Conservation (phyloP, 2,888 invertebrate genomes). For the Leucophora obtusa region DNA sequence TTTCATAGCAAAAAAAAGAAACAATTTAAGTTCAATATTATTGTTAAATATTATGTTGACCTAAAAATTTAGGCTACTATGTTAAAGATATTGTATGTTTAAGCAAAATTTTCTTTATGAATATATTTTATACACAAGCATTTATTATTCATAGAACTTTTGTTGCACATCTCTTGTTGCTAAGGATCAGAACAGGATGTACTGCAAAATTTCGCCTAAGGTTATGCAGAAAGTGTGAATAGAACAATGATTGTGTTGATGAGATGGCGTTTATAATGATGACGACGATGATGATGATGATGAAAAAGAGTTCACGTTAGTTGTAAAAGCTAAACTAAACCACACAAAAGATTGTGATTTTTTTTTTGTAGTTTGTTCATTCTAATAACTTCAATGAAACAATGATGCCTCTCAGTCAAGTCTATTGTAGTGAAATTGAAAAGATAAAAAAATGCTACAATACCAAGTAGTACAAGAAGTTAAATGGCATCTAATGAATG, state of each 20-base stretch:
- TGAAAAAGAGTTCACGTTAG: conserved; percentile 57
- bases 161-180: conserved; percentile 49
- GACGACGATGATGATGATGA: conserved; percentile 14
- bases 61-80: conserved; percentile 60
- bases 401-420: conserved; percentile 47
- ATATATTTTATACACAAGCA: not conserved
- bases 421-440: conserved; percentile 46
- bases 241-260: conserved; percentile 60
- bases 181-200: conserved; percentile 61
- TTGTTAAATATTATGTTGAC: conserved; percentile 40
- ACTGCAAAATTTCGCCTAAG: conserved; percentile 59
- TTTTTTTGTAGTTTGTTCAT: conserved; percentile 46
- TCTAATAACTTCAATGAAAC: conserved; percentile 40
- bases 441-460: conserved; percentile 42
- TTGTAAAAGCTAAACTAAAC: conserved; percentile 56
- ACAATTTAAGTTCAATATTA: conserved; percentile 47
- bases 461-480: conserved; percentile 51
- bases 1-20: not conserved
- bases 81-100: conserved; percentile 49
- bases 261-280: conserved; percentile 57
- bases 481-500: conserved; percentile 63
- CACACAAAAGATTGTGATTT: conserved; percentile 51
- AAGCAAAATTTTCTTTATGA: conserved; percentile 13
- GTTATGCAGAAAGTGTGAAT: conserved; percentile 64
- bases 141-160: conserved; percentile 39